phyloP scores from a whole-genome alignment of 2,888 invertebrate species.

The Erebia epiphron region DNA sequence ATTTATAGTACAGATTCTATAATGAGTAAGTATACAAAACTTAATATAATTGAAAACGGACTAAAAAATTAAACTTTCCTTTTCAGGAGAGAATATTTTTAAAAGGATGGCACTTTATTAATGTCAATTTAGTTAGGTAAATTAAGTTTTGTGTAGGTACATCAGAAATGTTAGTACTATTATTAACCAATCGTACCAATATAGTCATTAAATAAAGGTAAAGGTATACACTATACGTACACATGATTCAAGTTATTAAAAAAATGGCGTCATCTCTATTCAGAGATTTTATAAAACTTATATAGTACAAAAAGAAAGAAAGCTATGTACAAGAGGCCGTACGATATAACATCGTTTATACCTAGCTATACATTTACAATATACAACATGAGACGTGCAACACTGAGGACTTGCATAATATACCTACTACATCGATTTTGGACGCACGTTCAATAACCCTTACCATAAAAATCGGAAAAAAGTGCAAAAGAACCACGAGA shows the following conservation, averaged over 20 bases:
- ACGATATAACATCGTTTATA: conserved; percentile 54
- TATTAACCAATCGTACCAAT: conserved; percentile 35
- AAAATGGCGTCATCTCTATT: conserved; percentile 45
- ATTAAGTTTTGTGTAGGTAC: conserved; percentile 11
- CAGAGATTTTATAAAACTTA: conserved; percentile 46
- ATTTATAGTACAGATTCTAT: conserved; percentile 23
- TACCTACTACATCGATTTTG: not conserved
- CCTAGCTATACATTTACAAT: conserved; percentile 74
- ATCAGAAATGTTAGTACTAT: conserved; percentile 20
- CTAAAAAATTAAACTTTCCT: not conserved
- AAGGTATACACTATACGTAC: not conserved
- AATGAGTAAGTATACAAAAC: conserved; percentile 2
- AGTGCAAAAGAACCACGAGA: no score
- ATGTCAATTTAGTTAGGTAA: not conserved
- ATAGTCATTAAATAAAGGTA: conserved; percentile 34
- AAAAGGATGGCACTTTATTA: conserved; percentile 9
- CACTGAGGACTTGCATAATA: conserved; percentile 13
- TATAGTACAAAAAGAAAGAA: conserved; percentile 52
- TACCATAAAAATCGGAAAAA: no score
- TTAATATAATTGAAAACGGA: not conserved
- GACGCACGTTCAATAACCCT: not conserved
- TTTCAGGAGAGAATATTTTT: not conserved
- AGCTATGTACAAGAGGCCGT: conserved; percentile 77
- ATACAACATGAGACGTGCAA: conserved; percentile 53
- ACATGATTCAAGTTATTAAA: conserved; percentile 38